A percentile compares a stretch with the other conserved stretches of the same genome.
Conservation (phyloP, 2,888 invertebrate genomes). For the Pseudococcus viburni region DNA sequence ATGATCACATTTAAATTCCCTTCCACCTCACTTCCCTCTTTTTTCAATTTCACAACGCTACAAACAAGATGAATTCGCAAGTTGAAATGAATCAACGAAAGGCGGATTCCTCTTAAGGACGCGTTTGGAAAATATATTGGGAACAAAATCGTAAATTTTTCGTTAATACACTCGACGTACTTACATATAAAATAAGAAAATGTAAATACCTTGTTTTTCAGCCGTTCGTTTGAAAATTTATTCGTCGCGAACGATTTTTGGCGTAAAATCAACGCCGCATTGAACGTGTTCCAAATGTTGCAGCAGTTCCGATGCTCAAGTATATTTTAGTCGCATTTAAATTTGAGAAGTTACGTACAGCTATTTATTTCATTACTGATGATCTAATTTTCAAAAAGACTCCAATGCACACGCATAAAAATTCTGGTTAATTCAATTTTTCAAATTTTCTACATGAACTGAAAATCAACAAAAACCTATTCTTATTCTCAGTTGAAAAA, state of each 20-base stretch:
- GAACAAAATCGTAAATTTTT: conserved; percentile 19
- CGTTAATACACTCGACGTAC: conserved; percentile 16
- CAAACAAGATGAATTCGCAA: background rate
- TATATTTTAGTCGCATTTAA: too few species aligned
- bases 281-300: background rate
- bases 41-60: background rate
- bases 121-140: background rate
- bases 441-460: too few species aligned
- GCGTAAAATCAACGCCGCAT: conserved; percentile 29
- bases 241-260: conserved; percentile 18
- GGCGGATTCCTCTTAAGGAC: background rate
- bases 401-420: too few species aligned
- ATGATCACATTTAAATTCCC: too few species aligned
- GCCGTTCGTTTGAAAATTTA: background rate
- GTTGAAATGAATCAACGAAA: conserved; percentile 7
- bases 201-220: conserved; percentile 27
- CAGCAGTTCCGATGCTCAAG: background rate
- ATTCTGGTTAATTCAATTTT: too few species aligned
- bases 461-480: too few species aligned
- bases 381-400: too few species aligned
- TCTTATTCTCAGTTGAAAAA: too few species aligned
- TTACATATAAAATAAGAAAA: background rate
- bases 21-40: background rate
- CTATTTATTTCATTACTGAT: too few species aligned
- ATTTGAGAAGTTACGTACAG: too few species aligned